Base-by-base conservation (phyloP, 2,888 invertebrate species). In the Phlogophora meticulosa region DNA sequence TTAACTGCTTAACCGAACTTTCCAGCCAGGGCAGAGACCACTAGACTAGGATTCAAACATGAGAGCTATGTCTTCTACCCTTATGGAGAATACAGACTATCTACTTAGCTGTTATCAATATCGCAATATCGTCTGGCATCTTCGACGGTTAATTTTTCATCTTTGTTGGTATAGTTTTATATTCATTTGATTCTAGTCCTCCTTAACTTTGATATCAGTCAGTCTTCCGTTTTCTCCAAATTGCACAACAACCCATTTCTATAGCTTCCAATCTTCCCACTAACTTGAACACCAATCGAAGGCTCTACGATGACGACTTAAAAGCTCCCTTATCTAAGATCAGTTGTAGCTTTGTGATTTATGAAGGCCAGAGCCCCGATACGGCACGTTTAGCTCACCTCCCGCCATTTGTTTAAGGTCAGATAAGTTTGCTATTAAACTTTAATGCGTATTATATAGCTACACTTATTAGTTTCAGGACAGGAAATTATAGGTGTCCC, bases 321-420 rank as follows among this genome's bases (percentile, higher is more conserved):
- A 90, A 90, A 88, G 87, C 82, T 76, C 63, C 78, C 82, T 88
- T 91, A 92, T 93, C 91, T 85, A 80, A 55, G 80, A 93, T 92
- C 90, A 85, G 82, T 85, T 86, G 86, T 82, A 87, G 75, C 86
- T 78, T 85, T 90, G 84, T 90, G 89, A 92, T 91, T 92, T 90
- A 91, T 91, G 84, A 87, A 87, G 86, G 87, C 85, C 85, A 85
- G 7, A 48, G 38, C 40, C 40, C 60, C 72, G 82, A 82, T 85
- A 87, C 53, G 55, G 74, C 81, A 85, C 80, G 80, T 76, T 55
- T 13, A 46, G 38, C n/a, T 51, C 4, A 22, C 13, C 48, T 40
- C 7, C 7, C 46, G 43, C 45, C 45, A 52, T 75, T 74, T 75
- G 46, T 34, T 52, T 75, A 49, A 62, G 61, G 58, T 74, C 57